phyloP scores from a whole-genome alignment of 2,113 vertebrate species.

The Rhodinocichla rosea region DNA sequence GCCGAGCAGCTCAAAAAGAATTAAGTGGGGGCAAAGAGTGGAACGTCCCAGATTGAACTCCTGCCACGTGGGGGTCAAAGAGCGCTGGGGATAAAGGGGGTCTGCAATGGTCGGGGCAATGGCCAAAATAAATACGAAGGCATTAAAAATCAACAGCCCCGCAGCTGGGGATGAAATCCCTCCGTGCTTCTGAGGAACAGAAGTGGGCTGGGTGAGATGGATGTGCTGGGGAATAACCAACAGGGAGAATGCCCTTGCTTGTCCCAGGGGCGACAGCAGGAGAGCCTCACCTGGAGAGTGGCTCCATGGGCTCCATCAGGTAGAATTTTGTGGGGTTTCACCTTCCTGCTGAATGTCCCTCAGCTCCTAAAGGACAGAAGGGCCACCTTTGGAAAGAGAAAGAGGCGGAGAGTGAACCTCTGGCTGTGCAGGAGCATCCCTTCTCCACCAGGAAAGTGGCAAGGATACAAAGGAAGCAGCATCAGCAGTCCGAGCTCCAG shows the following conservation, averaged over 20 bases:
- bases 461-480: background rate
- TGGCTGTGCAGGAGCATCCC: background rate
- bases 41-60: constrained; percentile 62
- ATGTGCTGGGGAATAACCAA: background rate
- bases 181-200: background rate
- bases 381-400: background rate
- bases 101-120: background rate
- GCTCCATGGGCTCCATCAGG: rapidly evolving
- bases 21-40: constrained; percentile 60
- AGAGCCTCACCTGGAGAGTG: background rate
- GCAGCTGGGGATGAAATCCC: background rate
- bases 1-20: constrained; percentile 27
- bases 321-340: background rate
- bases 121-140: constrained; percentile 47
- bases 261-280: background rate
- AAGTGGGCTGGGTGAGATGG: background rate
- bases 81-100: constrained; percentile 6
- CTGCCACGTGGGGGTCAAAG: constrained; percentile 55
- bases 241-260: background rate
- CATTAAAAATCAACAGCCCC: background rate
- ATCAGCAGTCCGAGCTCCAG: background rate
- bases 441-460: background rate
- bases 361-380: background rate
- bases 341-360: background rate
- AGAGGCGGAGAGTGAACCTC: background rate